Evolutionary conservation across 2,113 vertebrate genomes (phyloP), one percentile per base, ranked within the genome.

Genomic region (Bujurquina vittata): DNA sequence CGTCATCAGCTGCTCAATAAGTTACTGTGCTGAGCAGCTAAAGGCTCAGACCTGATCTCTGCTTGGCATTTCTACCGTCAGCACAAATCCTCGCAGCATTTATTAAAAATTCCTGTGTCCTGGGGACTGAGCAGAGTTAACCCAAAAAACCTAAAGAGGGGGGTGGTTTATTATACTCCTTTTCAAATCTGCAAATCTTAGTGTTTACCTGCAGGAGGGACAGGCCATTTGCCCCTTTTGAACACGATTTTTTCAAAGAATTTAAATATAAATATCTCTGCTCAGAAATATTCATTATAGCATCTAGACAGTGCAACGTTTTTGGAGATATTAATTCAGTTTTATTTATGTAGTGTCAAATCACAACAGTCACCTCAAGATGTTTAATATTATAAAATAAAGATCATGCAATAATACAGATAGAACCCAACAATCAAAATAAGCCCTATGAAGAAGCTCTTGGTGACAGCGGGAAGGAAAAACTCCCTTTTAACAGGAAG

Each of bases 91-190:
- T 79, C 63, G n/a, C n/a, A n/a, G 55, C 33, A 46, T 76, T 94
- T 91, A 93, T 94, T 93, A 92, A 92, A 90, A 89, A 93, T 88
- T 92, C 91, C 91, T 90, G 80, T 61, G 65, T 87, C 87, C 78
- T 65, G 72, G 87, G 83, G 80, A 37, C 76, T 22, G 54, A 78
- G 74, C 61, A 35, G 55, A 33, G n/a, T 79, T 83, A 90, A 85
- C 82, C 72, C 75, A 31, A 40, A 61, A 65, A 35, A 10, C 6
- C 2, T 18, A 40, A 46, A 57, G 89, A 65, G 67, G 52, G 88
- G 65, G 52, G 74, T 54, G 15, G 37, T 73, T 43, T 81, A 29
- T 85, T 37, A 10, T 31, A n/a, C 23, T 23, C 2, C 75, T 9
- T 2, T 33, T 58, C 18, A 26, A 26, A 26, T 26, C 31, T 26